Conservation (phyloP, 2,113 vertebrate species). For the Panurus biarmicus region DNA sequence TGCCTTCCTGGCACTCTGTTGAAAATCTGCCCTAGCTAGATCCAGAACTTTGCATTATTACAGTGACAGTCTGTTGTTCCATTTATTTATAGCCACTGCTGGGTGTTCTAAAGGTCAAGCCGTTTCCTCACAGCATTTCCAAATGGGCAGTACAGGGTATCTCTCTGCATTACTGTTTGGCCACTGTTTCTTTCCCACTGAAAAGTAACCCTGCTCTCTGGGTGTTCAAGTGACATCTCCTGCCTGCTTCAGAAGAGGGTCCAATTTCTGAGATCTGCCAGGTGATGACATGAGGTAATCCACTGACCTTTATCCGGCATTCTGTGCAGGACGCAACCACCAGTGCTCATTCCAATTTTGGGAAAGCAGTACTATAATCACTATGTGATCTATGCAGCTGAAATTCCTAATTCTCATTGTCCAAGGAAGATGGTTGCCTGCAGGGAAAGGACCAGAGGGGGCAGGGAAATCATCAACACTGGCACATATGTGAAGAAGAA, state of each 20-base stretch:
- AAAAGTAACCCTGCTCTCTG: background rate
- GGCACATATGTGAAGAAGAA: constrained; percentile 41
- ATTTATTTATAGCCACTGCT: constrained; percentile 52
- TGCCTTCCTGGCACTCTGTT: background rate
- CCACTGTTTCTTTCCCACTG: background rate
- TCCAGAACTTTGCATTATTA: constrained; percentile 28
- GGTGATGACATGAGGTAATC: constrained; percentile 51
- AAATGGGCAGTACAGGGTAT: constrained; percentile 23
- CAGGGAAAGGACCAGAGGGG: background rate
- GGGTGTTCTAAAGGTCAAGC: constrained; percentile 52
- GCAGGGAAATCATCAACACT: constrained; percentile 11
- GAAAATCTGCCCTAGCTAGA: constrained; percentile 8
- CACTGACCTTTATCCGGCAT: constrained; percentile 35
- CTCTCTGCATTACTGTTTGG: constrained; percentile 13
- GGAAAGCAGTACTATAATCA: constrained; percentile 27
- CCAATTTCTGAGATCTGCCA: constrained; percentile 30
- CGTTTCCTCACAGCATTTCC: constrained; percentile 9
- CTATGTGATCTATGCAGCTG: constrained; percentile 30
- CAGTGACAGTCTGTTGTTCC: constrained; percentile 26
- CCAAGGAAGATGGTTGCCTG: constrained; percentile 13
- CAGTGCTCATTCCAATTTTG: background rate
- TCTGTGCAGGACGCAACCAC: background rate
- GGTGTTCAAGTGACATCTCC: background rate
- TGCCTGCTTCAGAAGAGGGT: background rate
- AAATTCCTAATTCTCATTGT: constrained; percentile 34